These are phyloP conservation scores for Phenganax stokvisi DNA, from an alignment of 92 coral and sea anemone genomes.

Conservation along the genomic window DNA sequence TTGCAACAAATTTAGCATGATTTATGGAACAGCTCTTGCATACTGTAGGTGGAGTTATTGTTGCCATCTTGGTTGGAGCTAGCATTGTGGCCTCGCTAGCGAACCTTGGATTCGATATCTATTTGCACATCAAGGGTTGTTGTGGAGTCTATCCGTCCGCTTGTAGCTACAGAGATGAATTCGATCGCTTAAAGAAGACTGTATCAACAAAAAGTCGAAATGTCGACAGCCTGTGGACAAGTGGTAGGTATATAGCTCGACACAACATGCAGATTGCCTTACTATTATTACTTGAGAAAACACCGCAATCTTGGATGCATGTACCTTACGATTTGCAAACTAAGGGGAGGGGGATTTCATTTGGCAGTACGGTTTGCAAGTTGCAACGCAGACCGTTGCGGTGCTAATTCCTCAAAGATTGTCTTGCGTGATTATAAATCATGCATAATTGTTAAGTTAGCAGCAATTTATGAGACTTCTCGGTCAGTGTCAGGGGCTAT, in stretches of 20 bases:
- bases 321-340: not conserved
- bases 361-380: too few species aligned
- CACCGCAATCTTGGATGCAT: too few species aligned
- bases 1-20: too few species aligned
- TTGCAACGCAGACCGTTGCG: too few species aligned
- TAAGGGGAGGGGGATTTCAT: too few species aligned
- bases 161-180: conserved; percentile 37
- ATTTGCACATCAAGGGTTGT: conserved; percentile 48
- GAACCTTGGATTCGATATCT: conserved; percentile 46
- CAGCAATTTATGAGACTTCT: too few species aligned
- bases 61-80: conserved; percentile 37
- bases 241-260: conserved; percentile 9
- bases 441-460: too few species aligned
- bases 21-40: not conserved
- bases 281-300: too few species aligned
- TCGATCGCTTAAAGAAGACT: conserved; percentile 26
- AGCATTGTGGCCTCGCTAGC: conserved; percentile 43
- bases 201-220: conserved; percentile 35
- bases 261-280: too few species aligned
- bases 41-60: conserved; percentile 35
- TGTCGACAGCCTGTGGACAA: conserved; percentile 36
- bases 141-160: conserved; percentile 46
- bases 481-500: too few species aligned
- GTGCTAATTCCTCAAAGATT: too few species aligned
- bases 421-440: too few species aligned